Evolutionary conservation across 2,797 vertebrate species (phyloP).

Genomic region (Hafferia zeledoni): DNA sequence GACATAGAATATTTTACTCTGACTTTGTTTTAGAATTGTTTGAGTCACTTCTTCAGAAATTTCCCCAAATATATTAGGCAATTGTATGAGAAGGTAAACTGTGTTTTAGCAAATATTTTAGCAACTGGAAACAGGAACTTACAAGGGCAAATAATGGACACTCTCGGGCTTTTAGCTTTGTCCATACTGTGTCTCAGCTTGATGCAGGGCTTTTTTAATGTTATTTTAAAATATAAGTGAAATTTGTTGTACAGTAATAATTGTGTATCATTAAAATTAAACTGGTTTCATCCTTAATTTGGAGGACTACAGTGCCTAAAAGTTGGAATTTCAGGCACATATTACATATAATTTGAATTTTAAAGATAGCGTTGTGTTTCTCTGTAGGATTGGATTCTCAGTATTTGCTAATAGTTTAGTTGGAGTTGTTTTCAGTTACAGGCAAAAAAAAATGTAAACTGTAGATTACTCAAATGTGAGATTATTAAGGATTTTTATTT

Average conservation of each 20-base stretch:
- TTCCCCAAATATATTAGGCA: not conserved
- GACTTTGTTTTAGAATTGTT: not conserved
- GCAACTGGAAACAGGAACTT: not conserved
- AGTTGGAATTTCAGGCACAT: not conserved
- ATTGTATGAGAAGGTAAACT: not conserved
- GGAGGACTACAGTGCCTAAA: not conserved
- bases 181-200: not conserved
- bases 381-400: not conserved
- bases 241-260: not conserved
- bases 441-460: not conserved
- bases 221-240: not conserved
- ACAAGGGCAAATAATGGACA: not conserved
- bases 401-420: not conserved
- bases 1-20: not conserved
- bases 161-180: not conserved
- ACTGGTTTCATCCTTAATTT: not conserved
- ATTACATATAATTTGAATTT: not conserved
- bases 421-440: not conserved
- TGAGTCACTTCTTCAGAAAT: not conserved
- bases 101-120: not conserved
- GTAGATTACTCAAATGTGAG: not conserved
- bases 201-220: not conserved
- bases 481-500: conserved; percentile 17
- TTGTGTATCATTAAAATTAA: not conserved
- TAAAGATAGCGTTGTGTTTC: not conserved